These are phyloP conservation scores for Heliothis subflexa DNA, from an alignment of 1,140 invertebrate genomes.

Conservation along the genomic window DNA sequence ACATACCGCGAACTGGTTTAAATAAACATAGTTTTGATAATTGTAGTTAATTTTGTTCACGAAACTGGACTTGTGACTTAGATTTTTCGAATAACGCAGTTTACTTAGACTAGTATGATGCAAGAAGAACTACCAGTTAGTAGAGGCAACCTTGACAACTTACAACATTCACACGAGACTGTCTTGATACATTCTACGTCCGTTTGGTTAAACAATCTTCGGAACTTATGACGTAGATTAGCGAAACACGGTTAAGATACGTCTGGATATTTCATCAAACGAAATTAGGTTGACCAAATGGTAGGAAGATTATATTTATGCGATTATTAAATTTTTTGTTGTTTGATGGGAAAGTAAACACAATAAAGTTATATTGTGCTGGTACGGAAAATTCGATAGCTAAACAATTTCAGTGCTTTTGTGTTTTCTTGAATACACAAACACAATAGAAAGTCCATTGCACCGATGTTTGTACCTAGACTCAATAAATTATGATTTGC, in stretches of 20 bases:
- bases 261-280: background rate
- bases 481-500: constrained; percentile 20
- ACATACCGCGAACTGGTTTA: background rate
- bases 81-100: constrained; percentile 28
- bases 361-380: background rate
- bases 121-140: constrained; percentile 40
- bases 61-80: background rate
- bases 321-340: background rate
- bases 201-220: constrained; percentile 25
- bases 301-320: background rate
- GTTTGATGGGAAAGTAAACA: background rate
- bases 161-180: constrained; percentile 42
- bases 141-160: constrained; percentile 42
- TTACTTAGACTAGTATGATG: constrained; percentile 15
- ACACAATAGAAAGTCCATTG: constrained; percentile 27
- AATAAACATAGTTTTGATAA: background rate
- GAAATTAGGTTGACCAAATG: background rate
- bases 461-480: constrained; percentile 19
- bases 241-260: background rate
- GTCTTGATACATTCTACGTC: constrained; percentile 32
- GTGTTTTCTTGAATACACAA: background rate
- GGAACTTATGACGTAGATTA: constrained; percentile 9
- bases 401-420: too few relatives aligned
- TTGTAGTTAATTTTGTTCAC: background rate
- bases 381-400: too few relatives aligned